Conservation (phyloP, 2,113 vertebrate genomes). For the Platysternon megacephalum region DNA sequence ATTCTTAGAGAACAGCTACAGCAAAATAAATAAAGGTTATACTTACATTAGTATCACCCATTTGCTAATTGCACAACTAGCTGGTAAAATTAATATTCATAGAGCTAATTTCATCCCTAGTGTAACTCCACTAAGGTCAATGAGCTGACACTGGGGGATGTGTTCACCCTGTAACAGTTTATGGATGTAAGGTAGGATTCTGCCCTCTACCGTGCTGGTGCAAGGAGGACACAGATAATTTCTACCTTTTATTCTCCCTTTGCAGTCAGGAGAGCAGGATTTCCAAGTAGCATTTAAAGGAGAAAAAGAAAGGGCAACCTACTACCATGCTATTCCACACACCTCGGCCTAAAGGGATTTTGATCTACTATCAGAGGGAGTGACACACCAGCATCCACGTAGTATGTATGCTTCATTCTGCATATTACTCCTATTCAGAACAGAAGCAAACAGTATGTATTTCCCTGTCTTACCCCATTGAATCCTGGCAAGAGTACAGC, state of each 20-base stretch:
- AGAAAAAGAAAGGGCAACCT: background rate
- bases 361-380: background rate
- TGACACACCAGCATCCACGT: background rate
- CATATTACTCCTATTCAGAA: background rate
- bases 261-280: background rate
- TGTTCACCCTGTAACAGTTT: background rate
- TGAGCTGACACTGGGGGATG: background rate
- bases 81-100: background rate
- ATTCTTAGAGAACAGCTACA: background rate
- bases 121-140: background rate
- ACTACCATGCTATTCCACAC: background rate
- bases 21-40: background rate
- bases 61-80: background rate
- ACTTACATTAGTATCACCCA: background rate
- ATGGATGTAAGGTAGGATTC: rapidly evolving
- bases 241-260: background rate
- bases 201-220: background rate
- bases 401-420: background rate
- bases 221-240: background rate
- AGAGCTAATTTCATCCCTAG: background rate
- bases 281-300: background rate
- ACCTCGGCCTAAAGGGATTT: background rate
- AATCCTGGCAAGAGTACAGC: background rate
- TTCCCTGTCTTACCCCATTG: background rate
- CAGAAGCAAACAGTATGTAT: rapidly evolving